Conservation (phyloP, 2,797 vertebrate genomes). For the Schizopygopsis malacanthus region DNA sequence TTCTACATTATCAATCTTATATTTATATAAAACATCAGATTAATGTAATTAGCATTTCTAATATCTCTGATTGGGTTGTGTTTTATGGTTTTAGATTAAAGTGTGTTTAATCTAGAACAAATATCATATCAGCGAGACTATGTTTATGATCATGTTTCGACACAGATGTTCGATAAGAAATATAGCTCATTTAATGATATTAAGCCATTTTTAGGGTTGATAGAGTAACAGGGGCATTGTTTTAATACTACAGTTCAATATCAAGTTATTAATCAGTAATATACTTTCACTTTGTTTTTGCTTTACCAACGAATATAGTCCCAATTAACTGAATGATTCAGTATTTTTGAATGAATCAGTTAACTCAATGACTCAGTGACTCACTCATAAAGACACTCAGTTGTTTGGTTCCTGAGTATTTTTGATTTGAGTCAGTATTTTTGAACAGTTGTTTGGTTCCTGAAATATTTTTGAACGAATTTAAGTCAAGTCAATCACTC, state of each 20-base stretch:
- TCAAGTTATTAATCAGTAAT: background rate
- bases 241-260: no score
- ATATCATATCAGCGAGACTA: background rate
- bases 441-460: no score
- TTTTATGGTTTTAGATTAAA: background rate
- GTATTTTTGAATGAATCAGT: background rate
- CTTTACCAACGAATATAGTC: background rate
- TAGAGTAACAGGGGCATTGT: background rate
- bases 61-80: background rate
- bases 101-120: background rate
- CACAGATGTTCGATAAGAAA: background rate
- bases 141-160: background rate
- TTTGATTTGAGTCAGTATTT: no score
- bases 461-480: no score
- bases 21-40: background rate
- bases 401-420: no score
- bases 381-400: no score
- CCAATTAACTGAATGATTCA: background rate
- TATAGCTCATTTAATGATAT: background rate
- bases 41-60: background rate
- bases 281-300: background rate
- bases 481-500: no score
- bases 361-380: background rate
- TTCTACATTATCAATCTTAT: no score
- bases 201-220: background rate